phyloP scores from a whole-genome alignment of 2,888 invertebrate species.

The Diaprepes abbreviatus region DNA sequence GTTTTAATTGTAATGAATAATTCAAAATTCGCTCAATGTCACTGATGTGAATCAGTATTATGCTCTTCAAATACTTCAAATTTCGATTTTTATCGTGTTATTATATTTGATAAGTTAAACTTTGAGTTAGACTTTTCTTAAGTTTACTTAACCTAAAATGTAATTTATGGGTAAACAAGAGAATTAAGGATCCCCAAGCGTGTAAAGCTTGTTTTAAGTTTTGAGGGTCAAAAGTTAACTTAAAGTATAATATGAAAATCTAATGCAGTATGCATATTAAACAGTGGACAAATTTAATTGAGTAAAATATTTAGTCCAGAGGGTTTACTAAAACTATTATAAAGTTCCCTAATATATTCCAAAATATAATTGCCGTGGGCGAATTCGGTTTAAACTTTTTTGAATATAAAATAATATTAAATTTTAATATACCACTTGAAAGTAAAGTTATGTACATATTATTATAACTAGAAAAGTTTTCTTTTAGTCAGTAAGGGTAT shows the following conservation, averaged over 20 bases:
- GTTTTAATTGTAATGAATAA: too few species aligned
- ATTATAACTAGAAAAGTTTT: too few species aligned
- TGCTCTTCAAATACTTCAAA: too few species aligned
- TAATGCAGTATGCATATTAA: slow-evolving; percentile 41
- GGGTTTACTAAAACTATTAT: slow-evolving; percentile 32
- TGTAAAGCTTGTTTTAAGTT: slow-evolving; percentile 21
- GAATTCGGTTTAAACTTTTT: slow-evolving; percentile 3
- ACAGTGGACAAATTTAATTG: slow-evolving; percentile 37
- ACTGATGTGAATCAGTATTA: too few species aligned
- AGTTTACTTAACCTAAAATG: not conserved
- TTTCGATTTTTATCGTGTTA: not conserved
- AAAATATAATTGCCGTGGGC: slow-evolving; percentile 32
- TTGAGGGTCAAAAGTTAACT: slow-evolving; percentile 21
- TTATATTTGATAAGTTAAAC: not conserved
- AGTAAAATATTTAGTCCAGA: slow-evolving; percentile 37
- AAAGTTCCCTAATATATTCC: slow-evolving; percentile 40
- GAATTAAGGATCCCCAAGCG: slow-evolving; percentile 4
- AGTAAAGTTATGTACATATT: too few species aligned
- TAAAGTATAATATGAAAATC: slow-evolving; percentile 32
- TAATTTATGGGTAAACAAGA: slow-evolving; percentile 18
- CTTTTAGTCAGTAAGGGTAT: too few species aligned
- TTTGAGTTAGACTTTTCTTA: not conserved
- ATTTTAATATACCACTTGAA: too few species aligned
- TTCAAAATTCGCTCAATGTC: too few species aligned
- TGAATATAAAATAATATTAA: not conserved